Conservation (phyloP, 2,797 vertebrate genomes). For the Pachyuromys duprasi region DNA sequence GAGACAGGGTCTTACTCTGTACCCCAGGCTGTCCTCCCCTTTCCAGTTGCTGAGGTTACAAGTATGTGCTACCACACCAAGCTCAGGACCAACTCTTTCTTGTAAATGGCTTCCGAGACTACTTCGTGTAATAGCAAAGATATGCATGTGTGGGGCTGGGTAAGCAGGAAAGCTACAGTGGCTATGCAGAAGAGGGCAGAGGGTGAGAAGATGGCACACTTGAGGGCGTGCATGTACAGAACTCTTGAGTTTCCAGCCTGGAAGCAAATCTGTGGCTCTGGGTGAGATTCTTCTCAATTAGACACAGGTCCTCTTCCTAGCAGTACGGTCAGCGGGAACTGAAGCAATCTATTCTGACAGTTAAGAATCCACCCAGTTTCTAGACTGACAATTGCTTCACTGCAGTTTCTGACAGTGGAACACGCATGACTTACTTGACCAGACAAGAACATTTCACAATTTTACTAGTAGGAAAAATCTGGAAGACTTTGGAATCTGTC, state of each 20-base stretch:
- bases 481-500: conserved; percentile 60
- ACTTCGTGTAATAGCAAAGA: neutral
- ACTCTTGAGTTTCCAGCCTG: neutral
- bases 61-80: neutral
- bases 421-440: neutral
- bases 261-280: neutral
- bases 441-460: conserved; percentile 22
- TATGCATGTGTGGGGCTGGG: neutral
- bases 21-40: neutral
- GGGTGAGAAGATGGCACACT: neutral
- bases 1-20: neutral
- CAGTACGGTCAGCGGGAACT: neutral
- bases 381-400: neutral
- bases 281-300: neutral
- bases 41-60: neutral
- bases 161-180: neutral
- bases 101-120: neutral
- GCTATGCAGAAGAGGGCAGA: neutral
- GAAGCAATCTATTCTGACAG: neutral
- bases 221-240: neutral
- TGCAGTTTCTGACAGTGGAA: conserved; percentile 20
- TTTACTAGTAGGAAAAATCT: conserved; percentile 44
- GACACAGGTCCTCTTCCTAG: neutral
- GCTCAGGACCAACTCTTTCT: neutral
- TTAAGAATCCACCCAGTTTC: neutral